Percentiles rank a stretch among this genome's conserved stretches.
These are phyloP conservation scores for Hermaeophaga mercurialis DNA, from an alignment of 2,888 invertebrate genomes.

Conservation along the genomic window DNA sequence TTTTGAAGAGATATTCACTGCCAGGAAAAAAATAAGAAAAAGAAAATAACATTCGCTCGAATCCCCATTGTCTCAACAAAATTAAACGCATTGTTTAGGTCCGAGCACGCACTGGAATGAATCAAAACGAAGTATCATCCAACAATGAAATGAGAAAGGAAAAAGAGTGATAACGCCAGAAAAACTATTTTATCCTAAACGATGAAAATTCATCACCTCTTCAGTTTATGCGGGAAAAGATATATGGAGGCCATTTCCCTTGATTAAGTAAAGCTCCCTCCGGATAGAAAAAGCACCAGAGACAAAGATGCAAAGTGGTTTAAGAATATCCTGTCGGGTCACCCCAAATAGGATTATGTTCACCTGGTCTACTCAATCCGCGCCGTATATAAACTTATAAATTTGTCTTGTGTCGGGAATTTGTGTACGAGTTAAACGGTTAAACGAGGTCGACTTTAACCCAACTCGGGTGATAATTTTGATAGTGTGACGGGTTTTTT, in stretches of 20 bases:
- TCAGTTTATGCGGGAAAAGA: constrained; percentile 35
- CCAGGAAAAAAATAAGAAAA: too few species aligned
- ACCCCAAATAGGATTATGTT: constrained; percentile 48
- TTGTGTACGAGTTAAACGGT: constrained; percentile 26
- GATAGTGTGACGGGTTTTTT: constrained; percentile 9
- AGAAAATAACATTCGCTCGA: constrained; percentile 11
- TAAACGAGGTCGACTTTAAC: constrained; percentile 11
- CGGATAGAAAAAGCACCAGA: constrained; percentile 44
- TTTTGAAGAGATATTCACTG: too few species aligned
- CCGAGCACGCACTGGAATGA: constrained; percentile 21
- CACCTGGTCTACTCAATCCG: constrained; percentile 40
- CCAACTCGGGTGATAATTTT: constrained; percentile 11
- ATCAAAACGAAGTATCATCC: constrained; percentile 24
- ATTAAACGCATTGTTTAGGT: constrained; percentile 21
- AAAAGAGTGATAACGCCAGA: constrained; percentile 29
- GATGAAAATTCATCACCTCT: constrained; percentile 40
- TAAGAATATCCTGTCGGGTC: constrained; percentile 45
- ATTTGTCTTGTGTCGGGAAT: constrained; percentile 34
- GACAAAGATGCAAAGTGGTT: constrained; percentile 51
- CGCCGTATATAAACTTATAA: constrained; percentile 43
- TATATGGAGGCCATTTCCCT: constrained; percentile 41
- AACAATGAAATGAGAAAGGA: constrained; percentile 23
- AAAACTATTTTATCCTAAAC: constrained; percentile 35
- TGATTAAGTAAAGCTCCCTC: constrained; percentile 49
- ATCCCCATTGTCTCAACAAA: constrained; percentile 16